These are phyloP conservation scores for Neodon shergylaensis DNA, from an alignment of 2,113 vertebrate species.

Conservation along the genomic window DNA sequence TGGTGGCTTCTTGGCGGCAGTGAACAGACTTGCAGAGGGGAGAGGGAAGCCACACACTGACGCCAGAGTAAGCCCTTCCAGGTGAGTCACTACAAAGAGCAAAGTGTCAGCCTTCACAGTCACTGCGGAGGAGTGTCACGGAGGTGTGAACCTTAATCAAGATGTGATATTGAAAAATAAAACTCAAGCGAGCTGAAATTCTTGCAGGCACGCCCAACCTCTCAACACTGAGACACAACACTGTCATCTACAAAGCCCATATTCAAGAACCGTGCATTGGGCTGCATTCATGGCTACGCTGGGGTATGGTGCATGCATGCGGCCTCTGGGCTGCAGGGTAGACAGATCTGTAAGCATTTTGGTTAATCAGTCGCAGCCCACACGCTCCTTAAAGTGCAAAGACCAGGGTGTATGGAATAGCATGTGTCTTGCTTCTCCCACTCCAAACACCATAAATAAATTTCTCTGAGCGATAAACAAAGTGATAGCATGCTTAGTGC, in stretches of 20 bases:
- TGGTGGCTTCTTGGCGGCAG: too few relatives aligned
- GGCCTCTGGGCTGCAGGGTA: too few relatives aligned
- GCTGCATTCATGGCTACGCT: neutral
- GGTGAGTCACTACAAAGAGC: too few relatives aligned
- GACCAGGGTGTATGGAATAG: neutral
- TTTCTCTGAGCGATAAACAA: neutral
- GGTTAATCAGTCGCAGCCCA: neutral
- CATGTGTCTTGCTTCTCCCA: neutral
- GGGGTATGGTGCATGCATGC: accelerated
- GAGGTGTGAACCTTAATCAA: neutral
- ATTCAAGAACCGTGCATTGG: neutral
- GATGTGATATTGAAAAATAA: neutral
- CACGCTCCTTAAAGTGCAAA: neutral
- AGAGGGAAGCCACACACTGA: neutral
- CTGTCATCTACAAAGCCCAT: neutral
- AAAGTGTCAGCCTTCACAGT: accelerated
- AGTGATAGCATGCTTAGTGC: neutral
- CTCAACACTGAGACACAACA: neutral
- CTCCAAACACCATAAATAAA: neutral
- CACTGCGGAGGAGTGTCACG: neutral
- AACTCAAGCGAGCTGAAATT: neutral
- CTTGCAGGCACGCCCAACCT: neutral
- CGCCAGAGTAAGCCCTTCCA: neutral
- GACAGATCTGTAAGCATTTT: neutral
- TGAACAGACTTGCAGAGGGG: accelerated